phyloP scores from a whole-genome alignment of 2,797 vertebrate genomes.

The Eidolon dupreanum region DNA sequence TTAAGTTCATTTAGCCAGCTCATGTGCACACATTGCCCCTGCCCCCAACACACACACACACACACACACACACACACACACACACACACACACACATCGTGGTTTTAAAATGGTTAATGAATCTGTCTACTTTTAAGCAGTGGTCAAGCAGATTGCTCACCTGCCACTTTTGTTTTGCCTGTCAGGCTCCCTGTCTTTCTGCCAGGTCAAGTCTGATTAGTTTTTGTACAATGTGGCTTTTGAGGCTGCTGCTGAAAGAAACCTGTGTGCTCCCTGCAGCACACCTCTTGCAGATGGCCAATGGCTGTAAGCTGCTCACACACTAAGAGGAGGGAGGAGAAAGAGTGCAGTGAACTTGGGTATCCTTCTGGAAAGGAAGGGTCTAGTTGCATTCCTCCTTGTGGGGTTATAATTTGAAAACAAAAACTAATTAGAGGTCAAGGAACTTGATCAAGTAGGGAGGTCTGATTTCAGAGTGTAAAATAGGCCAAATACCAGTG shows the following conservation, averaged over 20 bases:
- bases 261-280: background rate
- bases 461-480: background rate
- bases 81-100: too few relatives aligned
- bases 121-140: background rate
- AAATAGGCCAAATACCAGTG: background rate
- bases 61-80: too few relatives aligned
- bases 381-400: background rate
- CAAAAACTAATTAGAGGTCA: background rate
- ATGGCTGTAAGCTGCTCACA: background rate
- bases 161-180: background rate
- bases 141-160: background rate
- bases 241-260: background rate
- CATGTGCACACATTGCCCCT: background rate
- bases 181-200: background rate
- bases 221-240: background rate
- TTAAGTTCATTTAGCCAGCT: background rate
- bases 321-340: accelerated
- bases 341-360: background rate
- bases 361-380: background rate
- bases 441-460: background rate
- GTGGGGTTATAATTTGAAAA: background rate
- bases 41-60: background rate
- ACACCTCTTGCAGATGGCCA: background rate
- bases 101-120: too few relatives aligned
- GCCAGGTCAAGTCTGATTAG: constrained; percentile 32